phyloP scores from a whole-genome alignment of 1,140 invertebrate genomes.

The Druon quercuslanigerum region DNA sequence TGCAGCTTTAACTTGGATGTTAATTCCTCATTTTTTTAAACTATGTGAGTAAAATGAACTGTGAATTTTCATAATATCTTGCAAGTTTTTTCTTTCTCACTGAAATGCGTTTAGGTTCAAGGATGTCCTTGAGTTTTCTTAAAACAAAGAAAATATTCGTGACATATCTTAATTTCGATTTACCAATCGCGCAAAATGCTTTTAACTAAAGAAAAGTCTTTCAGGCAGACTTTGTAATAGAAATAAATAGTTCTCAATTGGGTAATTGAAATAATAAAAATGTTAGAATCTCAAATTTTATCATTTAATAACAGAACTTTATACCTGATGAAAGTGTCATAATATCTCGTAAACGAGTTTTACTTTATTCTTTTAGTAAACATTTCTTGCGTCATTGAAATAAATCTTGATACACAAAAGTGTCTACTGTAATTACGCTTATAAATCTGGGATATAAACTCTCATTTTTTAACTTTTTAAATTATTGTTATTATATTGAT shows the following conservation, averaged over 20 bases:
- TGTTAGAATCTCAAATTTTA: not conserved
- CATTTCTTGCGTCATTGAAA: slow-evolving; percentile 28
- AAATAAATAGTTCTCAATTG: too few relatives aligned
- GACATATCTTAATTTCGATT: not conserved
- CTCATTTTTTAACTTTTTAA: not conserved
- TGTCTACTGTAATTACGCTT: slow-evolving; percentile 2
- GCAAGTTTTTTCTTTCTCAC: too few relatives aligned
- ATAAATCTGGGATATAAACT: not conserved
- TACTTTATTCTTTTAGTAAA: slow-evolving; percentile 16
- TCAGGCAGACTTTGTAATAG: too few relatives aligned
- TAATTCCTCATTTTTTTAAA: too few relatives aligned
- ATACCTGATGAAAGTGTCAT: not conserved
- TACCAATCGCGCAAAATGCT: too few relatives aligned
- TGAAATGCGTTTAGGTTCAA: too few relatives aligned
- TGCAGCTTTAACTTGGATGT: too few relatives aligned
- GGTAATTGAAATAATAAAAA: too few relatives aligned
- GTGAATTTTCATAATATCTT: too few relatives aligned
- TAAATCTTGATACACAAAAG: slow-evolving; percentile 12
- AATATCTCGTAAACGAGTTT: not conserved
- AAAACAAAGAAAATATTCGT: not conserved
- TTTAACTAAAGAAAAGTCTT: too few relatives aligned
- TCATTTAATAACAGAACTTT: slow-evolving; percentile 8
- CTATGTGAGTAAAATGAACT: too few relatives aligned
- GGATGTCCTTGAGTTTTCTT: not conserved
- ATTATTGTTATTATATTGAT: not conserved